These are phyloP conservation scores for Drosophila chauvacae DNA, from an alignment of 1,140 invertebrate species.

Conservation along the genomic window DNA sequence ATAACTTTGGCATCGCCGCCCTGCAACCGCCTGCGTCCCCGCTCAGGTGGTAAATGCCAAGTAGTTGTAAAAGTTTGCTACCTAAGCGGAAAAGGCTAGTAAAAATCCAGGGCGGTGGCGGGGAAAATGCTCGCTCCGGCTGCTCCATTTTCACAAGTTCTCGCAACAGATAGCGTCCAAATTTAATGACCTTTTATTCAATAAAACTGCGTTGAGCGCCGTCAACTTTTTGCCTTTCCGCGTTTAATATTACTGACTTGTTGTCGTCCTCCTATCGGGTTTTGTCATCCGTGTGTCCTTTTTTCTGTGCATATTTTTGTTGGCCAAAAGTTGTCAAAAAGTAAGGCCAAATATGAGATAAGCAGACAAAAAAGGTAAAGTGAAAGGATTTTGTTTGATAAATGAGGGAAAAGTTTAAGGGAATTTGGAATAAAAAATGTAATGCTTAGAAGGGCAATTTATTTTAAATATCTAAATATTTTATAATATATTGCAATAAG, in stretches of 20 bases:
- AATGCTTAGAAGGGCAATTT: too few species aligned
- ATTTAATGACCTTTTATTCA: slow-evolving; percentile 83
- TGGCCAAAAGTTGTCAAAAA: slow-evolving; percentile 38
- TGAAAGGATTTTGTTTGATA: slow-evolving; percentile 30
- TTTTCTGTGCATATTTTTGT: slow-evolving; percentile 12
- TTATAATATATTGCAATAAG: neutral
- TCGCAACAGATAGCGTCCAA: slow-evolving; percentile 79
- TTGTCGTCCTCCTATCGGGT: slow-evolving; percentile 24
- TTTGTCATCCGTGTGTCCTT: slow-evolving; percentile 19
- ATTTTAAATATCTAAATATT: neutral
- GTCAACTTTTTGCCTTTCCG: slow-evolving; percentile 29
- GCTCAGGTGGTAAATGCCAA: slow-evolving; percentile 76
- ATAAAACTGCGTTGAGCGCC: slow-evolving; percentile 71
- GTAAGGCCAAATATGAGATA: slow-evolving; percentile 27
- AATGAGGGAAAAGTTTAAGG: slow-evolving; percentile 18
- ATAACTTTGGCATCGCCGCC: slow-evolving; percentile 73
- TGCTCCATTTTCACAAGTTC: slow-evolving; percentile 74
- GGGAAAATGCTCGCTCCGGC: slow-evolving; percentile 40
- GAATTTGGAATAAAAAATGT: neutral
- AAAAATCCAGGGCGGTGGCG: slow-evolving; percentile 45
- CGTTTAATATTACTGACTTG: slow-evolving; percentile 21
- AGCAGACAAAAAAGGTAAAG: slow-evolving; percentile 13
- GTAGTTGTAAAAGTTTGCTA: slow-evolving; percentile 79
- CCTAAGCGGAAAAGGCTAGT: slow-evolving; percentile 79
- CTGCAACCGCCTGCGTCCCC: neutral